Conservation (phyloP, 2,113 vertebrate genomes). For the Mus spicilegus region DNA sequence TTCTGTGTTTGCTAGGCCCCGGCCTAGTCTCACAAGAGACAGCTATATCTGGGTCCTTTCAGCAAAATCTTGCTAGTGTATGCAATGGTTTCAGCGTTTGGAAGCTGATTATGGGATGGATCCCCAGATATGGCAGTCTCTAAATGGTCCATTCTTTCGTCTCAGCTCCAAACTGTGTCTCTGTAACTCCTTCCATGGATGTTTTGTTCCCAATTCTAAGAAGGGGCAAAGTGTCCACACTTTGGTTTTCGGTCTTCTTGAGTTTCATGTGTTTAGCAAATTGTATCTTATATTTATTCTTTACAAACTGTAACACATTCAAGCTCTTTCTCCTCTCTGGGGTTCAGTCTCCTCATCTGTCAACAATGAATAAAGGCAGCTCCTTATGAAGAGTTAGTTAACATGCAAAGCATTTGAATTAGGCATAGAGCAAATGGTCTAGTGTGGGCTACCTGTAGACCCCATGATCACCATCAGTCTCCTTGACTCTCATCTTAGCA, state of each 20-base stretch:
- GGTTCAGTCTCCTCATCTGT: background rate
- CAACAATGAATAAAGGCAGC: background rate
- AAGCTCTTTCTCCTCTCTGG: background rate
- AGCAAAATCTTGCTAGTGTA: no score
- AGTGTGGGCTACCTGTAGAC: background rate
- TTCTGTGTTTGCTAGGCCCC: no score
- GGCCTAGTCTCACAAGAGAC: no score
- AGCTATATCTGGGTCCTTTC: no score
- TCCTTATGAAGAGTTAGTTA: background rate
- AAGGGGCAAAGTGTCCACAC: no score
- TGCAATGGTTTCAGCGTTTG: no score
- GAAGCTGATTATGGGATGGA: no score
- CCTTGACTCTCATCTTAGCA: background rate
- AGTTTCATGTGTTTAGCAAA: background rate
- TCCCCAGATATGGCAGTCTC: no score
- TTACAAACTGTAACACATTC: background rate
- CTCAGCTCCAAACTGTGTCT: no score
- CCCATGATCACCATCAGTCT: background rate
- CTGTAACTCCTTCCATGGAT: no score
- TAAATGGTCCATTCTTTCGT: no score
- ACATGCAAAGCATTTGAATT: background rate
- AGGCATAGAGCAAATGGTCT: background rate
- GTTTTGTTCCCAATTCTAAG: no score
- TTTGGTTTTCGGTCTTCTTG: background rate
- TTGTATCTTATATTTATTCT: background rate